Evolutionary conservation across 2,113 vertebrate species (phyloP).

Genomic region (Columba livia): DNA sequence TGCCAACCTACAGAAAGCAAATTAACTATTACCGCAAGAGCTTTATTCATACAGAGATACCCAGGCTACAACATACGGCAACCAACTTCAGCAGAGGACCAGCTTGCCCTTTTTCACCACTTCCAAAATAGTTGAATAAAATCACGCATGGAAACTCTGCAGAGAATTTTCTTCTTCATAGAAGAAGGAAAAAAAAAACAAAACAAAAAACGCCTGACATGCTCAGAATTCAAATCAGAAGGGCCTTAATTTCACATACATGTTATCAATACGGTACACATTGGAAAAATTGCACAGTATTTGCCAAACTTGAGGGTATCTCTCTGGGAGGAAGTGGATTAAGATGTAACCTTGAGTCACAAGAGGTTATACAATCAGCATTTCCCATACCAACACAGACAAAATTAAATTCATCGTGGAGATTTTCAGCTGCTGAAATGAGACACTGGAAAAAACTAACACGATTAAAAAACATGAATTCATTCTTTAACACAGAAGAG

Average conservation of each 20-base stretch:
- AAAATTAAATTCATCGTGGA: constrained; percentile 36
- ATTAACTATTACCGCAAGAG: background rate
- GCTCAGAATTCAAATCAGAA: constrained; percentile 60
- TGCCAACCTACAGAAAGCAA: background rate
- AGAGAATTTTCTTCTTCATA: background rate
- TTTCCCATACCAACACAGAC: background rate
- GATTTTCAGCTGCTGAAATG: background rate
- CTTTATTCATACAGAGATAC: background rate
- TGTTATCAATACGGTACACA: constrained; percentile 63
- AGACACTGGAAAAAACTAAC: constrained; percentile 12
- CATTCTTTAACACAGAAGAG: constrained; percentile 17
- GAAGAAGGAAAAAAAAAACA: background rate
- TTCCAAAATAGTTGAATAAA: constrained; percentile 8
- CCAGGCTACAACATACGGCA: rapidly evolving
- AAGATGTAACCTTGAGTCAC: constrained; percentile 51
- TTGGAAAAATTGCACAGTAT: constrained; percentile 5
- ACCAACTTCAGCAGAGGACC: background rate
- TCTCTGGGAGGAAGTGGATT: constrained; percentile 34
- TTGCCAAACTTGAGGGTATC: background rate
- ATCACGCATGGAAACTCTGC: constrained; percentile 30
- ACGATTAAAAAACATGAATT: constrained; percentile 43
- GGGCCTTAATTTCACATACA: background rate
- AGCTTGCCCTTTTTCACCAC: background rate
- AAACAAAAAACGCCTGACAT: background rate
- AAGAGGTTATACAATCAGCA: constrained; percentile 32